Base-by-base conservation (phyloP, 2,888 invertebrate species). In the Bimastos eiseni region DNA sequence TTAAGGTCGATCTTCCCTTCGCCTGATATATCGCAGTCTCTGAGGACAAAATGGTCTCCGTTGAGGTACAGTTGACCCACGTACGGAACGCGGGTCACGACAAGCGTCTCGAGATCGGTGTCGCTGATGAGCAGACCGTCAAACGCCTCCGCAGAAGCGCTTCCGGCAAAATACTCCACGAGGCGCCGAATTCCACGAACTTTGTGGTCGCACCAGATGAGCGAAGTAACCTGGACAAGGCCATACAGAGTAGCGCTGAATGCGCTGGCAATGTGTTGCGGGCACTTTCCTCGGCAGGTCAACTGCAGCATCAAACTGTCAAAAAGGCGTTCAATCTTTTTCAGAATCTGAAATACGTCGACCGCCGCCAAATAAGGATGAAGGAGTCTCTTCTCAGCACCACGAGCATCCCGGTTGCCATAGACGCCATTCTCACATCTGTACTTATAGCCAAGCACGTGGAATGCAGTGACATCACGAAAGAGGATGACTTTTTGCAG, bases 261-360 rank as follows among this genome's bases (percentile, higher is more conserved):
- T 4, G 92, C 91, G 21, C 88, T 90, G 24, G 91, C 90, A 41
- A 92, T 91, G 30, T 91, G 91, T 30, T 90, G 70, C 0, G 92
- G 90, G 88, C 92, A 92, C 33, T 89, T 88, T 70, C 91, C 91
- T 38, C 84, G 36, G 89, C 91, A 92, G 2, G 92, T 91, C n/a
- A 93, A 86, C 88, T 92, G 91, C n/a, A 93, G 41, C 15, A 91
- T 89, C 37, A 93, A 90, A 24, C 91, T 89, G 83, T 93, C 92
- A 91, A 93, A 92, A n/a, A 93, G 90, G 30, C 92, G 83, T 55
- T 92, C 92, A 38, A 93, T 89, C 90, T 92, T 92, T 88, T 91
- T 91, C 44, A 92, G 88, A 24, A 90, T 90, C n/a, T 83, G 83
- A 83, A 91, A 90, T 3, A 91, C 91, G 70, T 90, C 90, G 49